Evolutionary conservation across 1,140 invertebrate genomes (phyloP).

Genomic region (Philopotamus ludificatus): DNA sequence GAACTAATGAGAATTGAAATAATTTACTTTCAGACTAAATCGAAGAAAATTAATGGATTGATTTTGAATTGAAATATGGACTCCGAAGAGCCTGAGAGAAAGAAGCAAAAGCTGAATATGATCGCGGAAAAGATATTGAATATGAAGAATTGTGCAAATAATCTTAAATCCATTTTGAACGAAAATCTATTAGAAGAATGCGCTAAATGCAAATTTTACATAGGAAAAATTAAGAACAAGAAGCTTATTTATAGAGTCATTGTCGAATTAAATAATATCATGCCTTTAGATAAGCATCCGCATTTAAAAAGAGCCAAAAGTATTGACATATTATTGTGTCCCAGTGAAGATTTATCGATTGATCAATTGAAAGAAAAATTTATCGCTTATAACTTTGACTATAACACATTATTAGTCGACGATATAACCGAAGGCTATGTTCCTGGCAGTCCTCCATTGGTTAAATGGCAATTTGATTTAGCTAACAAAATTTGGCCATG

Average conservation of each 20-base stretch:
- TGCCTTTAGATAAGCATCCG: constrained; percentile 60
- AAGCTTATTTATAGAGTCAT: constrained; percentile 67
- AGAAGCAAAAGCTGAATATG: constrained; percentile 13
- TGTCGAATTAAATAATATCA: constrained; percentile 55
- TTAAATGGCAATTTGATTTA: constrained; percentile 66
- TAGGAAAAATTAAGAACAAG: constrained; percentile 59
- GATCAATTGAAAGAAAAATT: constrained; percentile 54
- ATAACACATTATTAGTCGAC: constrained; percentile 53
- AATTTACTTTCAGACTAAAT: constrained; percentile 27
- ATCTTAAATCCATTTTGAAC: constrained; percentile 26
- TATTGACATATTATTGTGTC: constrained; percentile 62
- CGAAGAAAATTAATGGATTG: constrained; percentile 3
- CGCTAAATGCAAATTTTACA: constrained; percentile 59
- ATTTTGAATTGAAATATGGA: constrained; percentile 17
- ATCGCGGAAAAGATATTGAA: neutral
- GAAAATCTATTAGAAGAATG: constrained; percentile 39
- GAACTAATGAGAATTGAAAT: constrained; percentile 17
- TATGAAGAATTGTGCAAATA: constrained; percentile 6
- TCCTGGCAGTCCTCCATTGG: constrained; percentile 60
- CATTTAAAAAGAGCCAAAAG: constrained; percentile 75
- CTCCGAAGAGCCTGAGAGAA: constrained; percentile 19
- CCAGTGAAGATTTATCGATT: constrained; percentile 41
- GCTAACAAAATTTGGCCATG: constrained; percentile 73
- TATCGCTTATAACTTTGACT: constrained; percentile 53
- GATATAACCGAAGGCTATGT: constrained; percentile 61